Conservation (phyloP, 2,888 invertebrate genomes). For the Tenthredo amoena region DNA sequence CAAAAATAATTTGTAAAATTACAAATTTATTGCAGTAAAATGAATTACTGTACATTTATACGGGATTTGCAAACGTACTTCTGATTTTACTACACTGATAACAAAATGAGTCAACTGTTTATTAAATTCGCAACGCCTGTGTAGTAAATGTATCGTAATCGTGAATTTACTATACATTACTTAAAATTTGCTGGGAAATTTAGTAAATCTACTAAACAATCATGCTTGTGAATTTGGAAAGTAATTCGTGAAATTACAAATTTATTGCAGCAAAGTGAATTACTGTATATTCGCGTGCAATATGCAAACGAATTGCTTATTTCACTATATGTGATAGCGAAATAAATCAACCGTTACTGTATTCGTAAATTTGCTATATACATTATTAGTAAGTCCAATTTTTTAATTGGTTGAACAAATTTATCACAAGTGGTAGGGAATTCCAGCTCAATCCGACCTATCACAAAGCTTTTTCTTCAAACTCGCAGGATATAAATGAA, state of each 20-base stretch:
- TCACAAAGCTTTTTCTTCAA: no score
- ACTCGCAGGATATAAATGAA: no score
- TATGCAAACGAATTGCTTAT: background rate
- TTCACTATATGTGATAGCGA: background rate
- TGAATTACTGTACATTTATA: background rate
- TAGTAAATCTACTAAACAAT: background rate
- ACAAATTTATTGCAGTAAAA: background rate
- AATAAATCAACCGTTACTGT: background rate
- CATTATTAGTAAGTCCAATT: background rate
- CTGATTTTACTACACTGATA: background rate
- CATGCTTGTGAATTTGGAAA: background rate
- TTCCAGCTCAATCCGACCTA: no score
- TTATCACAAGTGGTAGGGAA: no score
- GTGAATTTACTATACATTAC: background rate
- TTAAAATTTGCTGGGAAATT: background rate
- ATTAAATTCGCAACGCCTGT: background rate
- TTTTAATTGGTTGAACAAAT: background rate
- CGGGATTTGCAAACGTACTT: background rate
- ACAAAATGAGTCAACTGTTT: background rate
- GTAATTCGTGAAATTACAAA: background rate
- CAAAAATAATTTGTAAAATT: background rate
- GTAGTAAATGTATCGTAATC: background rate
- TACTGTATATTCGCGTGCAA: background rate
- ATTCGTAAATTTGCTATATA: background rate
- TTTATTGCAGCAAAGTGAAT: background rate